Conservation (phyloP, 2,113 vertebrate genomes). For the Onychorhynchus coronatus region DNA sequence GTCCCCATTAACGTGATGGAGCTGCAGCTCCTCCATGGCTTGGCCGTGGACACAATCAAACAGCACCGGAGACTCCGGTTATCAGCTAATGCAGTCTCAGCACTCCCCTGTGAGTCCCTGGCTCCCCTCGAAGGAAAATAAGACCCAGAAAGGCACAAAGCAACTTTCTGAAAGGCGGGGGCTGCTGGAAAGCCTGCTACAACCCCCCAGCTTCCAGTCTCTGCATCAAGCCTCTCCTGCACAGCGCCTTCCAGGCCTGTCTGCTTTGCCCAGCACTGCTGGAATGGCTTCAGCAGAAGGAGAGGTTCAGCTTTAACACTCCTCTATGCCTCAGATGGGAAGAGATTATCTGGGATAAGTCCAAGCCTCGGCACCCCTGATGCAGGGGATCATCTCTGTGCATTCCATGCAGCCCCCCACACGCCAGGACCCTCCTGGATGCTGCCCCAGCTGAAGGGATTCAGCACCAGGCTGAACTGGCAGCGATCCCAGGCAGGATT, state of each 20-base stretch:
- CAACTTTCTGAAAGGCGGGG: background rate
- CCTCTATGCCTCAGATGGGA: background rate
- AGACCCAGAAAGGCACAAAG: background rate
- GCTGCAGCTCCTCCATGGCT: background rate
- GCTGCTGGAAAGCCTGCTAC: background rate
- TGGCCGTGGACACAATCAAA: rapidly evolving
- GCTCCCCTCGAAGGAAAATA: background rate
- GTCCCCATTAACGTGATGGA: background rate
- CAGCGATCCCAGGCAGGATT: background rate
- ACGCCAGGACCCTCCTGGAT: background rate
- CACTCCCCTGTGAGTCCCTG: background rate
- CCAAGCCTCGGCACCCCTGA: rapidly evolving
- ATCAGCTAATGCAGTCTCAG: background rate
- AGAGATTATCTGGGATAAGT: background rate
- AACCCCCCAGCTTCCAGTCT: background rate
- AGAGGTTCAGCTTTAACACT: too few species aligned
- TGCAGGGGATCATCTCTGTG: background rate
- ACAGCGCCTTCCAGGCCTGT: background rate
- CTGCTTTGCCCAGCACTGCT: background rate
- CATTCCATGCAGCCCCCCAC: rapidly evolving
- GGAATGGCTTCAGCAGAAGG: background rate
- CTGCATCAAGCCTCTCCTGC: rapidly evolving
- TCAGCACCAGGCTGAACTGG: rapidly evolving
- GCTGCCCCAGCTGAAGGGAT: rapidly evolving
- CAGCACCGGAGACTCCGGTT: rapidly evolving